Evolutionary conservation across 2,113 vertebrate species (phyloP).

Genomic region (Chauna torquata): DNA sequence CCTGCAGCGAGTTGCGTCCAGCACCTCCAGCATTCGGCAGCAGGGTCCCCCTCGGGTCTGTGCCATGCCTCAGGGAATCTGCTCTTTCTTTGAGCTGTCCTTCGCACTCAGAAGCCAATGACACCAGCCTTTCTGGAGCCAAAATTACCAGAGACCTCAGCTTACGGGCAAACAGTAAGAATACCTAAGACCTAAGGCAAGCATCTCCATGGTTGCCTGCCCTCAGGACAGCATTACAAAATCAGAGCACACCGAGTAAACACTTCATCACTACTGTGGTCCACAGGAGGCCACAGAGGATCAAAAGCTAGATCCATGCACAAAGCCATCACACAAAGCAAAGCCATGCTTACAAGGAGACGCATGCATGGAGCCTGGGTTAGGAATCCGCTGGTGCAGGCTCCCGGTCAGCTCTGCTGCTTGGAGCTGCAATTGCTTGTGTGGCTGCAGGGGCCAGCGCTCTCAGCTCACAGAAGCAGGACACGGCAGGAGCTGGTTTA

Average conservation of each 20-base stretch:
- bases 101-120: neutral
- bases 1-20: neutral
- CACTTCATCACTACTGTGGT: neutral
- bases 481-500: neutral
- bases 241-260: neutral
- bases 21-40: neutral
- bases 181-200: neutral
- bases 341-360: neutral
- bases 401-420: neutral
- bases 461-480: neutral
- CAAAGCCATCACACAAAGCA: neutral
- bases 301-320: neutral
- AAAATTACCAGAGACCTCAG: neutral
- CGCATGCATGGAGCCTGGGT: neutral
- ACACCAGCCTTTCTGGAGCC: neutral
- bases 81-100: neutral
- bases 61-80: neutral
- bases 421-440: neutral
- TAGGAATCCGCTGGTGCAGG: neutral
- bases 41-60: neutral
- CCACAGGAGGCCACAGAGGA: neutral
- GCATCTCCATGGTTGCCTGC: neutral
- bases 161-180: neutral
- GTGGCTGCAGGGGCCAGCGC: neutral
- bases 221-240: rapidly evolving